These are phyloP conservation scores for Drosophila insularis DNA, from an alignment of 1,140 invertebrate species.

Conservation along the genomic window DNA sequence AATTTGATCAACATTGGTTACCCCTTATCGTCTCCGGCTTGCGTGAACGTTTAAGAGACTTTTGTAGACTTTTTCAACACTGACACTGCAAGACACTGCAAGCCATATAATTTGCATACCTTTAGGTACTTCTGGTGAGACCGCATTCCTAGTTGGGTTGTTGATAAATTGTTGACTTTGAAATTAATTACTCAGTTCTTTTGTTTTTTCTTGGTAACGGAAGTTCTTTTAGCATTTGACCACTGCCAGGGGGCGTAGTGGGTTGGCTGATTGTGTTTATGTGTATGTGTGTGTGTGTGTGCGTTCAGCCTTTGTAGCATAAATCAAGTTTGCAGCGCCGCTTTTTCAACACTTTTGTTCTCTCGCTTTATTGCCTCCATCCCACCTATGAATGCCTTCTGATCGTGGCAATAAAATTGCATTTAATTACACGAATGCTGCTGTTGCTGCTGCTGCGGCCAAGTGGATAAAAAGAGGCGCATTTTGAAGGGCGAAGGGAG, in stretches of 20 bases:
- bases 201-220: conserved; percentile 61
- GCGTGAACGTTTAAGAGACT: no score
- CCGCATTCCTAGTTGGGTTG: not conserved
- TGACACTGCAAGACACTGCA: not conserved
- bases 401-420: conserved; percentile 79
- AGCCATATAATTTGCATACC: not conserved
- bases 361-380: conserved; percentile 29
- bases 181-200: conserved; percentile 75
- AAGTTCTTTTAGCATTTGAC: conserved; percentile 35
- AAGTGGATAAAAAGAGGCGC: conserved; percentile 13
- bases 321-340: conserved; percentile 74
- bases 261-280: not conserved
- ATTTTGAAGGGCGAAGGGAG: not conserved
- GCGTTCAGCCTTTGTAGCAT: conserved; percentile 42
- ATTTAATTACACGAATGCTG: conserved; percentile 69
- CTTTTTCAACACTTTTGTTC: conserved; percentile 65
- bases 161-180: conserved; percentile 78
- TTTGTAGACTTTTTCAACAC: not conserved
- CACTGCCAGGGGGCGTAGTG: conserved; percentile 39
- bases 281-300: not conserved
- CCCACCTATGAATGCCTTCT: conserved; percentile 56
- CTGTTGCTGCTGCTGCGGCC: no score
- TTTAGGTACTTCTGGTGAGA: not conserved
- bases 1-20: no score
- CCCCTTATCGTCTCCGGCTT: no score